These are phyloP conservation scores for Rhabdornis inornatus DNA, from an alignment of 2,113 vertebrate genomes.

Conservation along the genomic window DNA sequence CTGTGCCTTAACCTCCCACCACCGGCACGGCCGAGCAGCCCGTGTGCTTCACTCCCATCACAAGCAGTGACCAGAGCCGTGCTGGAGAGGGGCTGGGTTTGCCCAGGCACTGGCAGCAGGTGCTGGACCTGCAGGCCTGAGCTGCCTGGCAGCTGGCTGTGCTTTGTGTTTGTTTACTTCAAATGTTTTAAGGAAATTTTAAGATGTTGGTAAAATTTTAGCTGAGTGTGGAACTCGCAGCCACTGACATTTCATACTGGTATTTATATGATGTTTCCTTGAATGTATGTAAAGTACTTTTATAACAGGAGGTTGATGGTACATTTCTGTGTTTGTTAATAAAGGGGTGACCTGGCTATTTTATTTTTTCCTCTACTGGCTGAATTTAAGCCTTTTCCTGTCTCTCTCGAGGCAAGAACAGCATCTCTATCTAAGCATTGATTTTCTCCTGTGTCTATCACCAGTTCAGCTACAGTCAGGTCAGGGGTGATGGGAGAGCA, in stretches of 20 bases:
- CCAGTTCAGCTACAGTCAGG: background rate
- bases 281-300: constrained; percentile 57
- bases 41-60: background rate
- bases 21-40: rapidly evolving
- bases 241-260: constrained; percentile 33
- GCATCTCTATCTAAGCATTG: background rate
- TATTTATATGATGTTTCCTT: constrained; percentile 45
- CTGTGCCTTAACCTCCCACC: constrained; percentile 55
- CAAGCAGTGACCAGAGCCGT: background rate
- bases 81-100: background rate
- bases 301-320: constrained; percentile 28
- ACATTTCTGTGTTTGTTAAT: constrained; percentile 49
- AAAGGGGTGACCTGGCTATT: constrained; percentile 32
- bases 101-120: background rate
- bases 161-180: constrained; percentile 5
- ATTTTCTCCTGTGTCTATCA: background rate
- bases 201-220: background rate
- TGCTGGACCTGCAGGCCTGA: background rate
- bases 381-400: background rate
- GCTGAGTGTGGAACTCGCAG: background rate
- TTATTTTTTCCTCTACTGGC: constrained; percentile 23
- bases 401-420: background rate
- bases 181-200: background rate
- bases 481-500: background rate
- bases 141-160: background rate